Evolutionary conservation across 2,797 vertebrate species (phyloP), one percentile per base, ranked within the genome.

Genomic region (Halcyon badia): DNA sequence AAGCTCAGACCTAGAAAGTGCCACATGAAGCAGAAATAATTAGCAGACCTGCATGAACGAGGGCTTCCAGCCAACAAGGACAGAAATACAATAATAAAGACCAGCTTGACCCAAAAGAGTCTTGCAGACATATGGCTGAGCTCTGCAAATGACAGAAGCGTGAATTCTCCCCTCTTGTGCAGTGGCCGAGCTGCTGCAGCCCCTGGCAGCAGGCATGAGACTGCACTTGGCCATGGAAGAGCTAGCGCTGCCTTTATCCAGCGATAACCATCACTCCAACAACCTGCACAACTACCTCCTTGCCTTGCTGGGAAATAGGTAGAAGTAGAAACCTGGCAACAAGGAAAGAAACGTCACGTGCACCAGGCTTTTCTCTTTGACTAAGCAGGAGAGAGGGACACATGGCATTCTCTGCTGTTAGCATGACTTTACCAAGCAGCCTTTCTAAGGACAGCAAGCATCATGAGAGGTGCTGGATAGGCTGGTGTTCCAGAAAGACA

Each of bases 1-100:
- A 46, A 81, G 31, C 48, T 31, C n/a, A 28, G 39, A 16, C 46
- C 76, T 35, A 81, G 76, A 90, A 96, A 95, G 85, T 3, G 9
- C 15, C 58, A 87, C 56, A 66, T 25, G 51, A 86, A 97, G 80
- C 80, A 88, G 56, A 94, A 96, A 48, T 81, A 79, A 95, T 73
- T 13, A 90, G 21, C 70, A 70, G 89, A 83, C 51, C 77, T 79
- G 51, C 62, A 62, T 0, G 2, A 92, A 44, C 46, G 42, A n/a
- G 62, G 54, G 8, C 24, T 86, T 65, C 48, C 57, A 70, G 83
- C 16, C 69, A 78, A 20, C 0, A 1, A 81, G 37, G n/a, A 93
- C 19, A 73, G 13, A 82, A 89, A 83, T 21, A 13, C n/a, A 81
- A 21, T 17, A 56, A 75, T 42, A 33, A 79, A 87, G 62, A 60